Evolutionary conservation across 2,888 invertebrate species (phyloP), one percentile per base, ranked within the genome.

Genomic region (Amblyjoppa proteus): DNA sequence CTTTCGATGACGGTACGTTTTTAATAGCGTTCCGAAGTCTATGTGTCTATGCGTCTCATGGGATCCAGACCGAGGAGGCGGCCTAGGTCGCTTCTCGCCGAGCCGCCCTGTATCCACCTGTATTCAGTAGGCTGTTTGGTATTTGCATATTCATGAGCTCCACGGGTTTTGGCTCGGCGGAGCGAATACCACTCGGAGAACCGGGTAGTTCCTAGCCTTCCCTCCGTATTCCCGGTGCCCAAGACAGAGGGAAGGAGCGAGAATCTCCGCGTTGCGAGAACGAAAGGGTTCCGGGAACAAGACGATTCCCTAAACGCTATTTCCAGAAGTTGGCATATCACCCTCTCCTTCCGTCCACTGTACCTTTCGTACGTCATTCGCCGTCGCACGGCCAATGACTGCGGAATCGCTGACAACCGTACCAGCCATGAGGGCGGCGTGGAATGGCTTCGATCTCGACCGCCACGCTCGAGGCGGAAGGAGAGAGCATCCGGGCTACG

Each of bases 121-220:
- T 88, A 88, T 90, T 90, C 89, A 87, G 87, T 85, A 88, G 87
- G 79, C 85, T 87, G 83, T 83, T 87, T 85, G 83, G 77, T 66
- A 84, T 85, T 88, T 88, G 88, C 86, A 89, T 90, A 89, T 90
- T 88, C 90, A 90, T 89, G 90, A 90, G 81, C 84, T 28, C 16
- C 73, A 20, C 64, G 13, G 75, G 80, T 74, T 74, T 81, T 78
- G 76, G 58, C 69, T 69, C 41, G 80, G 16, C 58, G 34, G 64
- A 83, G 61, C 20, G 38, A 61, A 38, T 31, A 38, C 74, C 41
- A 11, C 73, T 28, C 31, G 34, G 68, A 74, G 56, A 49, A 78
- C 34, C 28, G 28, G 38, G 38, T 6, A 68, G 68, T 68, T 38
- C 6, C 6, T 16, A 53, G 31, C n/a, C 20, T 76, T 76, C 45